Base-by-base conservation (phyloP, 2,797 vertebrate species). In the Leptodactylus fallax region DNA sequence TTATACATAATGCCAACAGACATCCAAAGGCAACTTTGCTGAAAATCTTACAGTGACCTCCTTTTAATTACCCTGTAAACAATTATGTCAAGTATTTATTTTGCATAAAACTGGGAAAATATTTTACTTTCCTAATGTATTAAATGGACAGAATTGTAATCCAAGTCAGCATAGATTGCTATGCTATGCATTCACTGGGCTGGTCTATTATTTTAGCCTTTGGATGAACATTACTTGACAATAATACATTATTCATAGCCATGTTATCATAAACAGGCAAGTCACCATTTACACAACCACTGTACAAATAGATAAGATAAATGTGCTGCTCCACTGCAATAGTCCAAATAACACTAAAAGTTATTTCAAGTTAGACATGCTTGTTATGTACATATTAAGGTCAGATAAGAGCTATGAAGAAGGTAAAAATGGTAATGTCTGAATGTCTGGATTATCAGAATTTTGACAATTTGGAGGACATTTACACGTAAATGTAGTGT, bases 141-240 rank as follows among this genome's bases (percentile, higher is more conserved):
- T 49, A 19, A 58, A 36, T 47, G n/a, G 25, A 10, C 63, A n/a
- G 58, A 69, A 61, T 69, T 23, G 19, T 56, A 49, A 51, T 17
- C 25, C 19, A 55, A 53, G 79, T 67, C 17, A 13, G 5, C 16
- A 7, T 11, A 17, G 16, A 25, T 7, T 58, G 36, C 80, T 80
- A 80, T 81, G 51, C 69, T 87, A 72, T 74, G 85, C 36, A 13
- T 45, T 81, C 69, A 61, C 17, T 36, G 17, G 56, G 69, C 36
- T 74, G 21, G 13, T 27, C 23, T 87, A 53, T 87, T 87, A 63
- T 87, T 77, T 55, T 87, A 87, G 21, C 69, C 86, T 23, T 76
- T 82, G 53, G 69, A 63, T 63, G 67, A 82, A 63, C 79, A 82
- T 45, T 9, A 76, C 36, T 47, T 74, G 25, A 10, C 58, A 60